Evolutionary conservation across 2,888 invertebrate species (phyloP).

Genomic region (Oligia strigilis): DNA sequence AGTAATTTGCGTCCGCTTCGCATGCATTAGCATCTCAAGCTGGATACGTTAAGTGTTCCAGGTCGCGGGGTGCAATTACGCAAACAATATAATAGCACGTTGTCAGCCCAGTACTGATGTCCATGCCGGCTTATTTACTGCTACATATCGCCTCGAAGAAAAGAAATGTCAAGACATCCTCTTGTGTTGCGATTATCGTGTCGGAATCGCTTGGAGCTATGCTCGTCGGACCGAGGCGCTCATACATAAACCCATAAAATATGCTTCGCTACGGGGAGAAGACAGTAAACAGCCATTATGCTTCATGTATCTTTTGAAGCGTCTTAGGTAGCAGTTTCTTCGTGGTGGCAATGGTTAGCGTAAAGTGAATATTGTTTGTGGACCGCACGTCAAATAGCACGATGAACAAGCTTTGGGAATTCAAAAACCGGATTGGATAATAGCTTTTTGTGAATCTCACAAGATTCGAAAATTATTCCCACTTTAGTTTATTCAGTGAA

Average conservation of each 20-base stretch:
- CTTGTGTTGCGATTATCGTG: conserved; percentile 81
- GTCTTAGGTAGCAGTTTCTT: conserved; percentile 56
- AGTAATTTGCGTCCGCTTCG: conserved; percentile 79
- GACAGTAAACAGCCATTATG: conserved; percentile 75
- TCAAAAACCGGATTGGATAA: conserved; percentile 45
- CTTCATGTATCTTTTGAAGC: conserved; percentile 67
- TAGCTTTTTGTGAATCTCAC: conserved; percentile 54
- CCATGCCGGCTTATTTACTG: conserved; percentile 79
- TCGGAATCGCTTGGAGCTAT: conserved; percentile 77
- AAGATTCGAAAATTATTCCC: conserved; percentile 44
- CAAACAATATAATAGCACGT: conserved; percentile 86
- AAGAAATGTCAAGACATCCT: conserved; percentile 81
- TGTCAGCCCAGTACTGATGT: conserved; percentile 78
- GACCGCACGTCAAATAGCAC: conserved; percentile 20
- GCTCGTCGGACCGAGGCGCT: conserved; percentile 71
- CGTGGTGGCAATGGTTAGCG: conserved; percentile 44
- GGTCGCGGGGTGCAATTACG: conserved; percentile 83
- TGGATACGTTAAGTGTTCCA: conserved; percentile 77
- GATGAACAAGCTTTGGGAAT: conserved; percentile 28
- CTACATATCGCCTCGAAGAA: conserved; percentile 75
- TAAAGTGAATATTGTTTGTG: conserved; percentile 51
- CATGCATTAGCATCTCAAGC: conserved; percentile 82
- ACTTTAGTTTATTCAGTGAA: conserved; percentile 54
- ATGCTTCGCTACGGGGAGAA: conserved; percentile 72
- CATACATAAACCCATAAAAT: conserved; percentile 71